These are phyloP conservation scores for Catocala fraxini DNA, from an alignment of 2,888 invertebrate genomes.

Conservation along the genomic window DNA sequence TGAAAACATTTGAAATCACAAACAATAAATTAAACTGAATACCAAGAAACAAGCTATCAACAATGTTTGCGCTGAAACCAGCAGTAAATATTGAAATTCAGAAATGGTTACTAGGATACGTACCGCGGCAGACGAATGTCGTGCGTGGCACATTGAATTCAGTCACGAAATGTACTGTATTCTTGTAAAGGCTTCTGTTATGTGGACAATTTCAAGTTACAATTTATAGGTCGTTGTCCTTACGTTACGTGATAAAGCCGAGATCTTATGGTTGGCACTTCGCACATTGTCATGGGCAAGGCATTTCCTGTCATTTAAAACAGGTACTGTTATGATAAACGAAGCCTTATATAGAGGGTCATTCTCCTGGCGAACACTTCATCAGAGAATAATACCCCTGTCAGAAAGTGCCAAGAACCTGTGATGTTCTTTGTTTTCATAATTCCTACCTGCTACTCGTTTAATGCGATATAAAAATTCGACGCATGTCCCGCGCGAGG, in stretches of 20 bases:
- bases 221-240: conserved; percentile 64
- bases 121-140: conserved; percentile 55
- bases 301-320: conserved; percentile 73
- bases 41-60: conserved; percentile 27
- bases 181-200: conserved; percentile 38
- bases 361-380: conserved; percentile 73
- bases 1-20: neutral
- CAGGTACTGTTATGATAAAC: conserved; percentile 73
- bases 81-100: conserved; percentile 77
- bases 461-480: conserved; percentile 84
- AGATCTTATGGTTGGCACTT: conserved; percentile 50
- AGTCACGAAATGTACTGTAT: conserved; percentile 66
- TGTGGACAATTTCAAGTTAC: conserved; percentile 35
- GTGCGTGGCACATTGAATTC: conserved; percentile 60
- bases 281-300: conserved; percentile 61
- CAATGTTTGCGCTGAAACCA: conserved; percentile 23
- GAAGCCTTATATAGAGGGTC: conserved; percentile 75
- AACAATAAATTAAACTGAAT: conserved; percentile 15
- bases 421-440: conserved; percentile 76
- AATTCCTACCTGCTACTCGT: conserved; percentile 60
- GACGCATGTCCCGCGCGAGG: conserved; percentile 65
- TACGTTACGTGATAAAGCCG: conserved; percentile 51
- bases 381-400: conserved; percentile 75
- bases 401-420: conserved; percentile 75
- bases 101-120: conserved; percentile 82